Conservation (phyloP, 2,113 vertebrate species). For the Protobothrops flavoviridis region DNA sequence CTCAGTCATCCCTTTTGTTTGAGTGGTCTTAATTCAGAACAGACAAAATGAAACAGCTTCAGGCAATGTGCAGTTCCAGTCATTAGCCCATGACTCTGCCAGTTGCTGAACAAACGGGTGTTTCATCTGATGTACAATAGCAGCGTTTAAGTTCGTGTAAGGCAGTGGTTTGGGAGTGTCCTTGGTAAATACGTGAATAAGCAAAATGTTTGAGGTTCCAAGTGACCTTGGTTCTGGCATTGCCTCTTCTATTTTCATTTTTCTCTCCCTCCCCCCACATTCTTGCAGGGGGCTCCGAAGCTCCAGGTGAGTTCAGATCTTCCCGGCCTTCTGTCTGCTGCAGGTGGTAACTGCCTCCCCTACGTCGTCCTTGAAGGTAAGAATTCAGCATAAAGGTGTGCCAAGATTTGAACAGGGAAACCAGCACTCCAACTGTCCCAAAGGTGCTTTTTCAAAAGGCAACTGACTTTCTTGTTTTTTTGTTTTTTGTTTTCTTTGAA, state of each 20-base stretch:
- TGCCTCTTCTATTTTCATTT: neutral
- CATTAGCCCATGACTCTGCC: neutral
- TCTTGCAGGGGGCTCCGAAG: slow-evolving; percentile 78
- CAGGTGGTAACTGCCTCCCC: slow-evolving; percentile 75
- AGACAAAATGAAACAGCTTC: neutral
- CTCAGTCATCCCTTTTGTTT: neutral
- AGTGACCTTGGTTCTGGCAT: neutral
- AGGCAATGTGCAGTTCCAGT: neutral
- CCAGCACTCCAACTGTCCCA: too few relatives aligned
- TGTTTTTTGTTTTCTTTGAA: too few relatives aligned
- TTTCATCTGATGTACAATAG: too few relatives aligned
- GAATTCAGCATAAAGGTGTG: neutral
- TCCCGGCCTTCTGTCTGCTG: slow-evolving; percentile 69
- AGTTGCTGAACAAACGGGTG: neutral
- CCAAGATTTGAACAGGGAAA: neutral
- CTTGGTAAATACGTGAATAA: neutral
- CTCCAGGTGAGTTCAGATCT: slow-evolving; percentile 73
- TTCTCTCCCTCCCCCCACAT: neutral
- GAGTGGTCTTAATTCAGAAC: neutral
- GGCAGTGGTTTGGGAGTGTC: neutral
- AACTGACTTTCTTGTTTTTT: too few relatives aligned
- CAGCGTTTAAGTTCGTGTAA: neutral
- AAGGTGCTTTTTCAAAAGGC: too few relatives aligned
- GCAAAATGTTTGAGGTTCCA: neutral
- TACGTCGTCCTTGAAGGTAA: slow-evolving; percentile 86